Evolutionary conservation across 1,140 invertebrate genomes (phyloP).

Genomic region (Mamestra configurata): DNA sequence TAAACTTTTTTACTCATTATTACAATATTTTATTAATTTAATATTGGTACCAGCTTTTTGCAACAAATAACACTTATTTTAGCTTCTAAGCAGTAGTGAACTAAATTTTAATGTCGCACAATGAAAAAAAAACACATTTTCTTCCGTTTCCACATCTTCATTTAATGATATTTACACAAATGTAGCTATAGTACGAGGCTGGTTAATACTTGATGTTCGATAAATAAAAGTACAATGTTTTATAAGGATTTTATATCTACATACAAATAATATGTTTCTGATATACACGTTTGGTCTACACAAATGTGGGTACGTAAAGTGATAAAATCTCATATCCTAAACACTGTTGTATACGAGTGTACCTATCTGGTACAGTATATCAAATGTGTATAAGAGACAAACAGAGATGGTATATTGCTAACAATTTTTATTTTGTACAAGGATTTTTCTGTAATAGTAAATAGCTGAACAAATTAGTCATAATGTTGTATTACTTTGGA

Average conservation of each 20-base stretch:
- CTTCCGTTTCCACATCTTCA: constrained; percentile 8
- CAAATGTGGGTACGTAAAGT: constrained; percentile 10
- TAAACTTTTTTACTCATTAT: constrained; percentile 32
- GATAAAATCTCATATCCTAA: constrained; percentile 9
- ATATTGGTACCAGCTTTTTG: constrained; percentile 36
- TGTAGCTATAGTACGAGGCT: constrained; percentile 38
- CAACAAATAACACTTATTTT: constrained; percentile 38
- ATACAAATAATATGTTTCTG: constrained; percentile 28
- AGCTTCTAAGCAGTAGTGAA: constrained; percentile 33
- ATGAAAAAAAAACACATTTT: constrained; percentile 4
- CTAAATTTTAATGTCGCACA: constrained; percentile 38
- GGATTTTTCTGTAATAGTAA: constrained; percentile 22
- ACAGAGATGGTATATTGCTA: constrained; percentile 40
- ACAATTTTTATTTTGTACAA: constrained; percentile 43
- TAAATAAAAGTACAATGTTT: constrained; percentile 46
- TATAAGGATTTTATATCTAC: constrained; percentile 44
- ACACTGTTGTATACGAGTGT: constrained; percentile 19
- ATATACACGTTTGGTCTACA: constrained; percentile 37
- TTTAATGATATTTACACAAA: constrained; percentile 37
- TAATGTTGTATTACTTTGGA: constrained; percentile 36
- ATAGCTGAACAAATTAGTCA: constrained; percentile 30
- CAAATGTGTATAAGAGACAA: constrained; percentile 33
- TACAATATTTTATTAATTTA: constrained; percentile 19
- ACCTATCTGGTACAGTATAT: background rate
- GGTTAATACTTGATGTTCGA: constrained; percentile 32